Conservation (phyloP, 2,797 vertebrate species). For the Otolemur crassicaudatus region DNA sequence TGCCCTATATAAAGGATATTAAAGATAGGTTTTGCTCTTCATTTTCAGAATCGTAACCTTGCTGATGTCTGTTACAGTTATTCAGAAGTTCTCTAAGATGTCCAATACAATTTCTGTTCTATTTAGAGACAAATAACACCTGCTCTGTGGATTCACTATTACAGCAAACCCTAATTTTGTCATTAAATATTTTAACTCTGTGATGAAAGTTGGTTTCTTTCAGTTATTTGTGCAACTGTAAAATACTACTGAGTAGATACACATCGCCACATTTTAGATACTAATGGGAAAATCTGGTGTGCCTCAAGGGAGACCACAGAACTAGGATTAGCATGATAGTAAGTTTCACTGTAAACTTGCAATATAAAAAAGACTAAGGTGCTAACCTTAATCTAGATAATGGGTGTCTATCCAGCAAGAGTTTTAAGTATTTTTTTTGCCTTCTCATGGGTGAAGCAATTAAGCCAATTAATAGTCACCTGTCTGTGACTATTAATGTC, state of each 20-base stretch:
- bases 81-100: slow-evolving; percentile 83
- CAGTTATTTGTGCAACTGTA: slow-evolving; percentile 73
- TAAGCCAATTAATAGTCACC: not conserved
- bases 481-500: not conserved
- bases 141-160: slow-evolving; percentile 80
- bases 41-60: slow-evolving; percentile 80
- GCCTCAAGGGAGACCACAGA: not conserved
- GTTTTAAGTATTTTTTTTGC: not conserved
- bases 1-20: slow-evolving; percentile 77
- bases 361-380: not conserved
- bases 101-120: slow-evolving; percentile 83
- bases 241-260: not conserved
- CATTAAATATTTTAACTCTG: slow-evolving; percentile 88
- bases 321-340: not conserved
- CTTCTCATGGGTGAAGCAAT: not conserved
- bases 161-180: slow-evolving; percentile 82
- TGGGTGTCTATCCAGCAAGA: not conserved
- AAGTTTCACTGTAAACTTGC: not conserved
- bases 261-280: not conserved
- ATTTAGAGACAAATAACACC: slow-evolving; percentile 74
- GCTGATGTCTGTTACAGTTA: slow-evolving; percentile 80
- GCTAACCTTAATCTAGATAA: not conserved
- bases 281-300: not conserved
- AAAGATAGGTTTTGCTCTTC: slow-evolving; percentile 82
- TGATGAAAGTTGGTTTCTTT: slow-evolving; percentile 81